These are phyloP conservation scores for Drymodes brunneopygia DNA, from an alignment of 2,113 vertebrate species.

Conservation along the genomic window DNA sequence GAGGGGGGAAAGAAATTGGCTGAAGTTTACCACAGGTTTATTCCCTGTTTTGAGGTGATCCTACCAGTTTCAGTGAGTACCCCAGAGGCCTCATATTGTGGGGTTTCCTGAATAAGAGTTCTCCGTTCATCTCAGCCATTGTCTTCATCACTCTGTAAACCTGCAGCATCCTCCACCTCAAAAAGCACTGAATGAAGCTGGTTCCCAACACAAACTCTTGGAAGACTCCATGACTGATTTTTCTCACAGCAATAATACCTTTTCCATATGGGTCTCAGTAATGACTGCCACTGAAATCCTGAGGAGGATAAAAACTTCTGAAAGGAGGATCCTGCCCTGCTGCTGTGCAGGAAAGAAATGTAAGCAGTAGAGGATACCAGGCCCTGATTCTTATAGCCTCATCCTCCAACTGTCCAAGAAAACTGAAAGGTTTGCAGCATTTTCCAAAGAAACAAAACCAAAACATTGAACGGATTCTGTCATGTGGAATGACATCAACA, in stretches of 20 bases:
- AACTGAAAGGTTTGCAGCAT: background rate
- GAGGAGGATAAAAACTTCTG: background rate
- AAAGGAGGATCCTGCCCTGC: background rate
- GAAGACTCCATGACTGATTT: background rate
- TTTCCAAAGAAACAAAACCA: background rate
- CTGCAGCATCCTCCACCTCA: background rate
- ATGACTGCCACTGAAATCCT: background rate
- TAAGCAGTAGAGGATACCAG: background rate
- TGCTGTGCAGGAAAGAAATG: background rate
- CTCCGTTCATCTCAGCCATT: background rate
- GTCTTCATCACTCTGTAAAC: background rate
- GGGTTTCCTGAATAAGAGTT: background rate
- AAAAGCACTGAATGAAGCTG: background rate
- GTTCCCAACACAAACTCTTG: background rate
- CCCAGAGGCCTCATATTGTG: background rate
- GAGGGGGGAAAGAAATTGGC: background rate
- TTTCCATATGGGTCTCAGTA: background rate
- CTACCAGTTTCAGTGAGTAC: background rate
- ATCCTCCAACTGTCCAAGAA: background rate
- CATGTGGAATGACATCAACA: background rate
- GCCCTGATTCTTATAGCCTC: background rate
- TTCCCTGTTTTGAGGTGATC: background rate
- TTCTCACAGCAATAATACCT: background rate
- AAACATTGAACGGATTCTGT: background rate
- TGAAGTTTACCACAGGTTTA: background rate